These are phyloP conservation scores for Calephelis virginiensis DNA, from an alignment of 1,140 invertebrate genomes.

Conservation along the genomic window DNA sequence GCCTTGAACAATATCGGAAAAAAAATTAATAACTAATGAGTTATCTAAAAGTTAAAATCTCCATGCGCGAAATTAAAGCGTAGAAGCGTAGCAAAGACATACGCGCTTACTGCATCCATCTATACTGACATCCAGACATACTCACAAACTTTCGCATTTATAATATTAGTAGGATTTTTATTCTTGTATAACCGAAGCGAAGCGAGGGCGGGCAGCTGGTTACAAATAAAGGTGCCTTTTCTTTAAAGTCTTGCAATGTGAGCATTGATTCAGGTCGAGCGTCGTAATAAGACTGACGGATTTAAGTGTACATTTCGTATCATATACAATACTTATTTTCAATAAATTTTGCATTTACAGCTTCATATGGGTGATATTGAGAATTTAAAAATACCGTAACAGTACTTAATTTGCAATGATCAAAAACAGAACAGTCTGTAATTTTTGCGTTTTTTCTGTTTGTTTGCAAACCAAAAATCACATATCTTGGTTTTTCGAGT, in stretches of 20 bases:
- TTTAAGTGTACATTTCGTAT: conserved; percentile 6
- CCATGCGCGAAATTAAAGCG: too few relatives aligned
- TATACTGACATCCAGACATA: too few relatives aligned
- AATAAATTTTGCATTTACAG: conserved; percentile 15
- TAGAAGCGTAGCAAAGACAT: too few relatives aligned
- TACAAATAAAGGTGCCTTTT: conserved; percentile 13
- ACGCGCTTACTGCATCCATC: too few relatives aligned
- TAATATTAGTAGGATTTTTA: too few relatives aligned
- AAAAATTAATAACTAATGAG: too few relatives aligned
- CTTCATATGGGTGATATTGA: conserved; percentile 28
- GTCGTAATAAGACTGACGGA: conserved; percentile 16
- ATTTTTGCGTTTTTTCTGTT: conserved; percentile 4
- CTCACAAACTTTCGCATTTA: too few relatives aligned
- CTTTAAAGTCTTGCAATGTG: conserved; percentile 7
- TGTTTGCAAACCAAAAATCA: conserved; percentile 28
- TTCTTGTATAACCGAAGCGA: too few relatives aligned
- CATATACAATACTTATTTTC: conserved; percentile 17
- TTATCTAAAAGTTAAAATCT: too few relatives aligned
- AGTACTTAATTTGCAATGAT: conserved; percentile 44
- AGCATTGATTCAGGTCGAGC: conserved; percentile 5
- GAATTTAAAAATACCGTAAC: conserved; percentile 32
- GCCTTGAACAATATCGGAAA: too few relatives aligned
- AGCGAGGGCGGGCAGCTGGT: too few relatives aligned
- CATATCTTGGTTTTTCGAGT: not conserved
- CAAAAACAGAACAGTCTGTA: conserved; percentile 15